Base-by-base conservation (phyloP, 2,888 invertebrate genomes). In the Parapristionchus giblindavisi region DNA sequence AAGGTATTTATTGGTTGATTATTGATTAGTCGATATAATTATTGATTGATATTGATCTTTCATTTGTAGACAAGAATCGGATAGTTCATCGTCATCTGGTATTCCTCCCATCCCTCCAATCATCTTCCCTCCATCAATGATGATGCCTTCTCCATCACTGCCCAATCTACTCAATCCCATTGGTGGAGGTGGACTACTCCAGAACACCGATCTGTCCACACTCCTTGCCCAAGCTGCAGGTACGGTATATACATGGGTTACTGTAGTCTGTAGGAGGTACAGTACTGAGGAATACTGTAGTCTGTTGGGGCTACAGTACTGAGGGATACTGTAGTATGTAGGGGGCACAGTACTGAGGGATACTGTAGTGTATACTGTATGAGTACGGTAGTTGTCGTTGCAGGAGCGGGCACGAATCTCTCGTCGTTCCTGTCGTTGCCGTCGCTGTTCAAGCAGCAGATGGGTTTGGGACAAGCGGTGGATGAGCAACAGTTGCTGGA, bases 351-450 rank as follows among this genome's bases (percentile, higher is more conserved):
- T n/a, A n/a, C n/a, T n/a, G n/a, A n/a, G n/a, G n/a, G n/a, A n/a
- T n/a, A n/a, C n/a, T n/a, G n/a, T n/a, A n/a, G n/a, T n/a, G n/a
- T 34, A 36, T 32, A 63, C 27, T 63, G 11, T 14, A 34, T 8
- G 63, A 11, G n/a, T 24, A 58, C 58, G 27, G 27, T 58, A 58
- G 24, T 24, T 11, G 24, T 58, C 58, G 27, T 24, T 24, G 27
- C 56, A 71, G 65, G 70, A 0, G n/a, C n/a, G n/a, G 60, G 52
- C 34, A 60, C 79, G 11, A 78, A 79, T 32, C 77, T 82, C 63
- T 78, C 82, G 21, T 82, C 84, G 29, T 87, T 87, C 77, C 81
- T 87, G 29, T 86, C 87, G 36, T 81, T 87, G 75, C 86, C 86
- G 1, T 85, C 85, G 66, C 74, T 87, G 60, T 75, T 87, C 66